phyloP scores from a whole-genome alignment of 2,797 vertebrate genomes.

The Corythornis leucogaster region DNA sequence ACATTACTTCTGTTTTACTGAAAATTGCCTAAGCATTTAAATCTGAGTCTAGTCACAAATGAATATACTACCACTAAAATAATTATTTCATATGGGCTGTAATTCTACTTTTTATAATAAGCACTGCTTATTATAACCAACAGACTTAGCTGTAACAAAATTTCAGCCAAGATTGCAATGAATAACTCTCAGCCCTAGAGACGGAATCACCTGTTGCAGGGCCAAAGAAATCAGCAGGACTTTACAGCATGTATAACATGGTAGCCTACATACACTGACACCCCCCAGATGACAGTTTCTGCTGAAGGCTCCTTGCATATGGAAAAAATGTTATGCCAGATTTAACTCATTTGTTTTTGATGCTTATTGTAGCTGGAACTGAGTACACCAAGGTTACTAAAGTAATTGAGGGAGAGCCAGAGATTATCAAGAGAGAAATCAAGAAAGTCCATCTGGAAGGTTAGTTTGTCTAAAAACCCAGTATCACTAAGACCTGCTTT shows the following conservation, averaged over 20 bases:
- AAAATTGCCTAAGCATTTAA: neutral
- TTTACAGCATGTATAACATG: neutral
- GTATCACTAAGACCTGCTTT: conserved; percentile 15
- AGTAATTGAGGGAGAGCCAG: conserved; percentile 68
- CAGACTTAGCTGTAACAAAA: neutral
- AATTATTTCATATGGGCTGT: neutral
- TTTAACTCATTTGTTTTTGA: conserved; percentile 62
- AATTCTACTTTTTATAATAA: neutral
- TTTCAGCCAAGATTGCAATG: neutral
- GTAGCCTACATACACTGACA: neutral
- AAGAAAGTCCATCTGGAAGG: conserved; percentile 68
- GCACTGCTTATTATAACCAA: neutral
- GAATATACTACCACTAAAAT: neutral
- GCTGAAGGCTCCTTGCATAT: neutral
- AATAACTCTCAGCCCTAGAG: neutral
- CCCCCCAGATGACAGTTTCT: neutral
- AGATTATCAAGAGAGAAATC: conserved; percentile 69
- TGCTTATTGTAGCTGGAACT: conserved; percentile 61
- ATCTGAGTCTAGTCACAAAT: neutral
- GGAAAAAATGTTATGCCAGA: conserved; percentile 8
- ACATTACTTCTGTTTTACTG: neutral
- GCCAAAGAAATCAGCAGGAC: neutral
- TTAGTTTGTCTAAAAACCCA: conserved; percentile 59
- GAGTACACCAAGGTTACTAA: conserved; percentile 70
- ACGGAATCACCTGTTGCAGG: neutral